Conservation (phyloP, 2,797 vertebrate species). For the Scolopax rusticola region DNA sequence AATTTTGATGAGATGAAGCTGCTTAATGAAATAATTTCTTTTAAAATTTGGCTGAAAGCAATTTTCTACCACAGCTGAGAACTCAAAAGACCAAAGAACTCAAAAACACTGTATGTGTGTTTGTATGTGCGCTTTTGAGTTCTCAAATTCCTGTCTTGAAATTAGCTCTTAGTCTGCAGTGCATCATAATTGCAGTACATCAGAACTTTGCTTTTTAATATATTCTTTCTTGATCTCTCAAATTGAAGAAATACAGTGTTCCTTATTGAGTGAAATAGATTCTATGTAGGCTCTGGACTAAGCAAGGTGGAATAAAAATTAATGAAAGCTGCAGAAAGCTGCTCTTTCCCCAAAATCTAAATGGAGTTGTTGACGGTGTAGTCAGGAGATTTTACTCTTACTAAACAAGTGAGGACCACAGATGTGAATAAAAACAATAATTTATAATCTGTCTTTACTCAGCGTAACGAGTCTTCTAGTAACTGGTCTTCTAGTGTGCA, state of each 20-base stretch:
- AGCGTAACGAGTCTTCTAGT: not conserved
- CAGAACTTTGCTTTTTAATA: not conserved
- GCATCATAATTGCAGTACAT: not conserved
- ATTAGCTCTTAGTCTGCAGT: not conserved
- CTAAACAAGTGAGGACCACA: not conserved
- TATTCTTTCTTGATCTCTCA: not conserved
- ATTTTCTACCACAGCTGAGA: not conserved
- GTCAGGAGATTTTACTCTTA: conserved; percentile 1
- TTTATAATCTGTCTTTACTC: not conserved
- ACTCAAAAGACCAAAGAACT: not conserved
- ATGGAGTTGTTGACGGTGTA: not conserved
- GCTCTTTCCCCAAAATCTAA: not conserved
- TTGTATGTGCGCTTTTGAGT: no score
- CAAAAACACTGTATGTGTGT: no score
- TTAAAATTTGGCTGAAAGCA: not conserved
- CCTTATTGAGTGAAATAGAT: not conserved
- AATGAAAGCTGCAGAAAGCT: not conserved
- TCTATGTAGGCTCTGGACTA: not conserved
- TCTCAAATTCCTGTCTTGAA: not conserved
- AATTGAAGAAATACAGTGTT: not conserved
- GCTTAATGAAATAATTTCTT: not conserved
- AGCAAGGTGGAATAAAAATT: not conserved
- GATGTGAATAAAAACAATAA: not conserved
- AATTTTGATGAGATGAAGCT: not conserved
- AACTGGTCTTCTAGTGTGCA: not conserved